Base-by-base conservation (phyloP, 2,888 invertebrate species). In the Ormia ochracea region DNA sequence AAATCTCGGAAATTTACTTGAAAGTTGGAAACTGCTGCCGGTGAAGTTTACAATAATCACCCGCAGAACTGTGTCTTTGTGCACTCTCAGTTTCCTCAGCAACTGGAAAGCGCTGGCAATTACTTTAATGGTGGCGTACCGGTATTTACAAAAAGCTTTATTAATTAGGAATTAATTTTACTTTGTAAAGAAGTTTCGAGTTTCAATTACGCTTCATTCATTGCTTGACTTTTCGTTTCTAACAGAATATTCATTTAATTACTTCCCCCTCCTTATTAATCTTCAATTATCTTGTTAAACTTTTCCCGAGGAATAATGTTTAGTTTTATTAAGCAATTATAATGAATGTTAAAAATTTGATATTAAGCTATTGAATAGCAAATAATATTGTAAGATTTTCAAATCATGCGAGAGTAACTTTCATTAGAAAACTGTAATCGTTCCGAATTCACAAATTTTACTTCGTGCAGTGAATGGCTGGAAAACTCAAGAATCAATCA, bases 271-370 rank as follows among this genome's bases (percentile, higher is more conserved):
- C 4, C 2, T 3, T 21, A 36, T 4, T 48, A 23, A 23, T 12
- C 21, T 21, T 17, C 3, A 50, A 9, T 1, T 33, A 6, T 56
- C 5, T 36, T 36, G 36, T 36, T 56, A 38, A 69, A 48, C 70
- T 85, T 0, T 73, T 88, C 87, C 85, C 86, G n/a, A 84, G 87
- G 14, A 86, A 87, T 77, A 86, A 86, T 83, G 86, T 88, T 5
- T 88, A 87, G 78, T 85, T 84, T 17, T 83, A 87, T 52, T 85
- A 87, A 79, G 88, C 88, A 4, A 52, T 88, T 23, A 80, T 88
- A 4, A 79, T 87, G 41, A 87, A 85, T 74, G 74, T 86, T 58
- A 83, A 86, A 28, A 38, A 38, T 6, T n/a, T 3, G 12, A 28
- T 28, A 28, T 28, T 4, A 28, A 28, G 6, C 3, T 4, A 28